Base-by-base conservation (phyloP, 2,888 invertebrate species). In the Rhynchonema sp. region DNA sequence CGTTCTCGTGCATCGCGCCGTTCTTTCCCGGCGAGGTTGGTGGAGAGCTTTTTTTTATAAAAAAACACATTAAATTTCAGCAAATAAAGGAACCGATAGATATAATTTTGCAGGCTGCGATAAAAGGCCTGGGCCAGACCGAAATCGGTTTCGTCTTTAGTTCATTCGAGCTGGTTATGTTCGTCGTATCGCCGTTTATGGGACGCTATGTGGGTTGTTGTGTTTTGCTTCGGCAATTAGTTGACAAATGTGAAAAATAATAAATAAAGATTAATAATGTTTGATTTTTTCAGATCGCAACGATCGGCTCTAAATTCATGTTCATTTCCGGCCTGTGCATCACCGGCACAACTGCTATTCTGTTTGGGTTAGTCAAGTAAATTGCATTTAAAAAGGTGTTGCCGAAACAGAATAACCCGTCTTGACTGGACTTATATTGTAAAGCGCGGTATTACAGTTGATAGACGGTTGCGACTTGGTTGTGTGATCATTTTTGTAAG, bases 251-350 rank as follows among this genome's bases (percentile, higher is more conserved):
- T 20, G 13, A 17, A n/a, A 13, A 17, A 17, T 17, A 23, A 13
- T 13, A 54, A 13, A 54, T 13, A n/a, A n/a, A 13, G 54, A 20
- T 13, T 9, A 29, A 13, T n/a, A n/a, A n/a, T n/a, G n/a, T n/a
- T n/a, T n/a, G n/a, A n/a, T n/a, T n/a, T n/a, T 64, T 65, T 55
- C 66, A 80, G 79, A 77, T 87, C 57, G 83, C 84, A 71, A 79
- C 78, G 68, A 79, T 86, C 59, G 86, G 87, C 0, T 84, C 86
- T 0, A 86, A 86, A 70, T 71, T 83, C n/a, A 76, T 86, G 46
- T 86, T 86, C 76, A 85, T 85, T 71, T 82, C 82, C 6, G 86
- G 87, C 0, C 85, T 87, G 61, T 80, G 85, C 62, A 84, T 84
- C 0, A 84, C 85, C 0, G 85, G 85, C 55, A 80, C 83, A 30